Conservation (phyloP, 2,797 vertebrate species). For the Spinus olivaceus region DNA sequence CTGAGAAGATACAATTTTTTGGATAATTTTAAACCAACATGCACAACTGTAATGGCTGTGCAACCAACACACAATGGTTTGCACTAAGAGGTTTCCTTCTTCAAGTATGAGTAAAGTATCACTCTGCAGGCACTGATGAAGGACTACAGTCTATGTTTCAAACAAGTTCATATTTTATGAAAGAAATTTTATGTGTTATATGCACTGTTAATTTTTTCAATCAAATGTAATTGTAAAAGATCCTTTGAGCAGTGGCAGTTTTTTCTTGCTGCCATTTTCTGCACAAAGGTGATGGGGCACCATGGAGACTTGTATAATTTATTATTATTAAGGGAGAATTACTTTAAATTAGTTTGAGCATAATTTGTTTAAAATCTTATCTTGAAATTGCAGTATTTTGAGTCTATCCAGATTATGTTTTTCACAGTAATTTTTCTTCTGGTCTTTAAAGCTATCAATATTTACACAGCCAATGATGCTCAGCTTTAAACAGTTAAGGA, state of each 20-base stretch:
- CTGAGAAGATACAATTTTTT: background rate
- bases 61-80: background rate
- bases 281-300: background rate
- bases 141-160: background rate
- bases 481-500: background rate
- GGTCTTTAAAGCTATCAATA: background rate
- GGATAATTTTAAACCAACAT: background rate
- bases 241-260: background rate
- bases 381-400: background rate
- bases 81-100: background rate
- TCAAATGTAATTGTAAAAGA: background rate
- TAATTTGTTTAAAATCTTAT: background rate
- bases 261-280: background rate
- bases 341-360: background rate
- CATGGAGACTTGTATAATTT: background rate
- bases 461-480: background rate
- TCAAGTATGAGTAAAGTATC: background rate
- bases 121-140: background rate
- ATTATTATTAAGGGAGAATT: background rate
- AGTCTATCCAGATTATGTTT: background rate
- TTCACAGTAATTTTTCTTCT: background rate
- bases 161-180: background rate
- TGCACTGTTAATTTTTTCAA: background rate
- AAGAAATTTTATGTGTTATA: background rate
- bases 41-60: background rate